Evolutionary conservation across 2,797 vertebrate genomes (phyloP), one percentile per base, ranked within the genome.

Genomic region (Mycteria americana): DNA sequence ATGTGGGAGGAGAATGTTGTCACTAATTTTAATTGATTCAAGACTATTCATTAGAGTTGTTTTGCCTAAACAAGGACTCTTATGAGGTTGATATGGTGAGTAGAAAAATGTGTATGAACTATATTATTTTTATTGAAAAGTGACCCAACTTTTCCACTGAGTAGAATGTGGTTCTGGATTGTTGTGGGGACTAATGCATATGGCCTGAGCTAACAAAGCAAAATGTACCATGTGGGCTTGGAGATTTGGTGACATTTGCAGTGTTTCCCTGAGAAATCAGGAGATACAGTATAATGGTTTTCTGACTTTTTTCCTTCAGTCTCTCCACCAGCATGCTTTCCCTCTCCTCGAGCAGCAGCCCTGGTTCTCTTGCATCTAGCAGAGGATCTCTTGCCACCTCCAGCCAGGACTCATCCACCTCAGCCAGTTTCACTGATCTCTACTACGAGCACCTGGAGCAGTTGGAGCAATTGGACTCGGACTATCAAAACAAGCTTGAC

Each of bases 261-360:
- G 39, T 48, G 33, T 81, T 62, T 63, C 51, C 45, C n/a, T 70
- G 35, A 73, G 84, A 43, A 92, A 82, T 63, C n/a, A 37, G 33
- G 30, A 56, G 37, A 53, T 57, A n/a, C 4, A 27, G 25, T 18
- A 13, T 89, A 54, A 91, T 31, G n/a, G 8, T 85, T 94, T 95
- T 93, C 83, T 97, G 69, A 85, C 86, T 94, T 92, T 77, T 94
- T 91, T 80, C 79, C 68, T 81, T 93, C 98, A 99, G 99, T 97
- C 98, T 99, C 69, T 99, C 99, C 1, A 98, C 99, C 97, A 99
- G 99, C 98, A 99, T 98, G 83, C 98, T 99, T 95, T 99, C 99
- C 74, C 99, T 99, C 81, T 99, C 99, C n/a, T 99, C 99, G 0
- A 99, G 99, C 95, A 99, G 99, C 98, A 99, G 99, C 84, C 98